phyloP scores from a whole-genome alignment of 2,797 vertebrate species.

The Hemitrygon akajei region DNA sequence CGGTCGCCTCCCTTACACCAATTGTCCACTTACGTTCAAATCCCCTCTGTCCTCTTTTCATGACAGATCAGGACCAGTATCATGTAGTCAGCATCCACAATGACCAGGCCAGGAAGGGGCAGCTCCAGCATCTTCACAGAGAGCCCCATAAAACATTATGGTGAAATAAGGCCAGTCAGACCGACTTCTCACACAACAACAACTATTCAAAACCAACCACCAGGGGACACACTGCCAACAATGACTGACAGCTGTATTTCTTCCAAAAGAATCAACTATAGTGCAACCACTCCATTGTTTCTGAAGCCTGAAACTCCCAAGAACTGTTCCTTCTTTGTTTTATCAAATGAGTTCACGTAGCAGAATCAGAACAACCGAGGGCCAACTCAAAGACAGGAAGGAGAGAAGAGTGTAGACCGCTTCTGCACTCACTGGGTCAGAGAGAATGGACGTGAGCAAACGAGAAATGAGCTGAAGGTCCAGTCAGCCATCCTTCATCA shows the following conservation, averaged over 20 bases:
- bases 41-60: neutral
- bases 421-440: neutral
- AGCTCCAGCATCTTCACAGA: neutral
- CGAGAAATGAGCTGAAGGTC: neutral
- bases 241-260: neutral
- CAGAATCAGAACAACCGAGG: neutral
- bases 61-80: neutral
- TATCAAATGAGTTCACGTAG: neutral
- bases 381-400: neutral
- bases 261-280: neutral
- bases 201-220: neutral
- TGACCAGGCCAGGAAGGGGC: neutral
- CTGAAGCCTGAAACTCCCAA: neutral
- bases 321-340: neutral
- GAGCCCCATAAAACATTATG: neutral
- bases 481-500: neutral
- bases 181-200: neutral
- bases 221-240: neutral
- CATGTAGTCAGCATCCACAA: neutral
- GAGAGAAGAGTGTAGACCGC: neutral
- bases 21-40: neutral
- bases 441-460: neutral
- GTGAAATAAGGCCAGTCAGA: neutral
- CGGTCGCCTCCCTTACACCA: neutral
- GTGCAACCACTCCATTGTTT: neutral